Conservation (phyloP, 1,140 invertebrate genomes). For the Drosophila tani region DNA sequence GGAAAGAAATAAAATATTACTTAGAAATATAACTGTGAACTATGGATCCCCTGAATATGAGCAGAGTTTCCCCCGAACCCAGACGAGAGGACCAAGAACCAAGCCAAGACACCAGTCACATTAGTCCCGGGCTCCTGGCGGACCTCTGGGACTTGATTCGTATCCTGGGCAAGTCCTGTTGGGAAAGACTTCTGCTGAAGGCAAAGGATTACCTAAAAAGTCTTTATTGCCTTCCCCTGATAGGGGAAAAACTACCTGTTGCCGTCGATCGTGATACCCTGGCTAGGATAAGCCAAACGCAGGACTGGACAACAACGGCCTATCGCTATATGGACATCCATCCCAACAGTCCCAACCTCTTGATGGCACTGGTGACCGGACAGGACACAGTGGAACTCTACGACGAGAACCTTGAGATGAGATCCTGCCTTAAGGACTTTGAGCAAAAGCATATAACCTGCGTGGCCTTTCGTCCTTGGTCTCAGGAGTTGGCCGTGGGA, state of each 20-base stretch:
- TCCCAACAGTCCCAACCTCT: not conserved
- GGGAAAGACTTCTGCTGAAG: not conserved
- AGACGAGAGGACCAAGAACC: not conserved
- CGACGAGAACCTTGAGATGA: not conserved
- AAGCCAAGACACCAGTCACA: no score
- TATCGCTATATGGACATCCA: conserved; percentile 18
- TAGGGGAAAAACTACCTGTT: no score
- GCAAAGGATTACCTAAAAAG: not conserved
- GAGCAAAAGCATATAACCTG: conserved; percentile 23
- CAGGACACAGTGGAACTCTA: conserved; percentile 23
- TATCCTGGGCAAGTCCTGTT: not conserved
- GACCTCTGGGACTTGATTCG: not conserved
- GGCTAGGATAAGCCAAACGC: not conserved
- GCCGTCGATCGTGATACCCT: not conserved
- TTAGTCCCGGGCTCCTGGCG: no score
- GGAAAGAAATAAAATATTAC: not conserved
- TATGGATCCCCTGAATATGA: not conserved
- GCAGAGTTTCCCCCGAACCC: not conserved
- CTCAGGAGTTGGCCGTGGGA: conserved; percentile 38
- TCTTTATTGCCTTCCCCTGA: not conserved
- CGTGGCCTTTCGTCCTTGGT: conserved; percentile 37
- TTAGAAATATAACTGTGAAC: not conserved
- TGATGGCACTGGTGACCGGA: conserved; percentile 17
- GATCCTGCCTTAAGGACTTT: no score
- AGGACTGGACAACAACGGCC: conserved; percentile 7